These are phyloP conservation scores for Cotesia congregata DNA, from an alignment of 2,888 invertebrate genomes.

Conservation along the genomic window DNA sequence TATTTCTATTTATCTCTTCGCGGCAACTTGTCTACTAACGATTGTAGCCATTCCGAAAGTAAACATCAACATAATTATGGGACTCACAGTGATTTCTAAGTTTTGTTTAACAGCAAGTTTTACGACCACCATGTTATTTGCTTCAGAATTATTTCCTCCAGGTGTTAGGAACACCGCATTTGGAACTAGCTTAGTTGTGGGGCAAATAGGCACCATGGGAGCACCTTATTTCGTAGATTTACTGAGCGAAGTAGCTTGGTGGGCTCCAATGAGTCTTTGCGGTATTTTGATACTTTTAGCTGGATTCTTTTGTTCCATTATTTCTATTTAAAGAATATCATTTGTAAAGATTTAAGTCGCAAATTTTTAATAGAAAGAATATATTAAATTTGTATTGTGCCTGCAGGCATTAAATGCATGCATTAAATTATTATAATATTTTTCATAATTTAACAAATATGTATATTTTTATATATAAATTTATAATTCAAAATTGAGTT, in stretches of 20 bases:
- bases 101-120: background rate
- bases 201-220: background rate
- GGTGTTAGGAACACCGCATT: conserved; percentile 71
- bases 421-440: too few species aligned
- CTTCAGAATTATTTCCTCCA: background rate
- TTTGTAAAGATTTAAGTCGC: too few species aligned
- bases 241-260: background rate
- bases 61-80: background rate
- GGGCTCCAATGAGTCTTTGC: background rate
- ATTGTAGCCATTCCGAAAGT: background rate
- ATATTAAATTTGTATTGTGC: too few species aligned
- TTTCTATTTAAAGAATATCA: too few species aligned
- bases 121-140: background rate
- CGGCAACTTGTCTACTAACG: background rate
- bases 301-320: background rate
- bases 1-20: background rate
- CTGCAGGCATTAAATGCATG: too few species aligned
- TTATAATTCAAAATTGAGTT: too few species aligned
- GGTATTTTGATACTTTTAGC: background rate
- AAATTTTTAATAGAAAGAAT: too few species aligned
- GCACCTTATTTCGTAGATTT: background rate
- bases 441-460: too few species aligned
- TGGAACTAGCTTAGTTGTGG: conserved; percentile 57
- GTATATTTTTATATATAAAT: too few species aligned
- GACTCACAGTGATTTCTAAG: background rate